These are phyloP conservation scores for Rhinogobio ventralis DNA, from an alignment of 2,797 vertebrate species.

Conservation along the genomic window DNA sequence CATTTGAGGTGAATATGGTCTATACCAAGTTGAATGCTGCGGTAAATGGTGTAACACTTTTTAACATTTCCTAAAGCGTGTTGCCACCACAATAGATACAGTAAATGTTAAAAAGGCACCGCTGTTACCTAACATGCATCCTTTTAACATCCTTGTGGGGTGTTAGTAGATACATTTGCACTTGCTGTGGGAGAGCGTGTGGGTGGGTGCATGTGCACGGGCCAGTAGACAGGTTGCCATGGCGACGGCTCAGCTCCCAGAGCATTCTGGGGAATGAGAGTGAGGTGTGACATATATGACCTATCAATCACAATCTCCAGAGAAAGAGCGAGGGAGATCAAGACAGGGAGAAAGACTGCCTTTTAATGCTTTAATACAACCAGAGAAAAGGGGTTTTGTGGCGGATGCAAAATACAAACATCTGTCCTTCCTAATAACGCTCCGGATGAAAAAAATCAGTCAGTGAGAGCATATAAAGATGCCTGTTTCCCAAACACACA, in stretches of 20 bases:
- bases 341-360: not conserved
- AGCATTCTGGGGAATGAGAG: conserved; percentile 57
- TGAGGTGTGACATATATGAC: conserved; percentile 61
- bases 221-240: conserved; percentile 59
- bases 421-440: conserved; percentile 1
- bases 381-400: not conserved
- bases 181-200: conserved; percentile 48
- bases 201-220: conserved; percentile 42
- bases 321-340: conserved; percentile 32
- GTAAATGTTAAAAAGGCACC: not conserved
- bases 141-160: conserved; percentile 20
- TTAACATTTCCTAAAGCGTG: not conserved
- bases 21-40: not conserved
- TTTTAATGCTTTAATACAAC: not conserved
- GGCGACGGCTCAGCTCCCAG: conserved; percentile 45
- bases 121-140: not conserved
- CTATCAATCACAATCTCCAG: conserved; percentile 52
- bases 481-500: conserved; percentile 18
- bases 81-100: not conserved
- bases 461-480: conserved; percentile 8
- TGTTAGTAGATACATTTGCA: conserved; percentile 49
- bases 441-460: not conserved
- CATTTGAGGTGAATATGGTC: not conserved
- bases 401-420: not conserved
- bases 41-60: not conserved